phyloP scores from a whole-genome alignment of 2,797 vertebrate species.

The Argentina silus region DNA sequence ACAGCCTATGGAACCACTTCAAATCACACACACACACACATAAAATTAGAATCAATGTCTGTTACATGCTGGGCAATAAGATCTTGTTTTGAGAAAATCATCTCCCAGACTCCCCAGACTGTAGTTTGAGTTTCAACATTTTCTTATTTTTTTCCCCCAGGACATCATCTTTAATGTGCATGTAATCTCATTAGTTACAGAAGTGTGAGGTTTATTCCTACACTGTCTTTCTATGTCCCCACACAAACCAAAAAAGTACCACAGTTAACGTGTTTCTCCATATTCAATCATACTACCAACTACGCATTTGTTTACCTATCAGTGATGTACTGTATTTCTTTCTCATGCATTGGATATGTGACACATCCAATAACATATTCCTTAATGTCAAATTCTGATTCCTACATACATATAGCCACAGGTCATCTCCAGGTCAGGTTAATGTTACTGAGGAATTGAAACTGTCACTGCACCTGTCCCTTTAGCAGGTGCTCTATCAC shows the following conservation, averaged over 20 bases:
- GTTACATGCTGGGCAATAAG: background rate
- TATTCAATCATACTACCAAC: background rate
- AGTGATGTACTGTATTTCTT: constrained; percentile 6
- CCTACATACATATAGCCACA: background rate
- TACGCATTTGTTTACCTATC: background rate
- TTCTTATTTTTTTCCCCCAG: background rate
- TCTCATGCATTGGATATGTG: background rate
- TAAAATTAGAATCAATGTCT: background rate
- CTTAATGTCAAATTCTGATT: background rate
- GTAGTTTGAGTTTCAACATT: background rate
- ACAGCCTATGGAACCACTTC: background rate
- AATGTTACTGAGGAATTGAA: too few species aligned
- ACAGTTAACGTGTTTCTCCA: background rate
- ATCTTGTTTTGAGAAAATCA: background rate
- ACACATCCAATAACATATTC: constrained; percentile 17
- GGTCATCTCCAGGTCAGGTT: too few species aligned
- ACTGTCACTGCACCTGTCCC: too few species aligned
- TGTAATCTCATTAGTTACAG: background rate
- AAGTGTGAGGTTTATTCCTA: background rate
- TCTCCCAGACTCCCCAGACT: background rate
- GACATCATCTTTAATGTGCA: background rate
- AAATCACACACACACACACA: background rate
- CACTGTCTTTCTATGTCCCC: background rate
- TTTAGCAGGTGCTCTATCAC: too few species aligned
- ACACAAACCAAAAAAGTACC: background rate